Percentiles rank a stretch among this genome's conserved stretches.
These are phyloP conservation scores for Salpingus planirostris DNA, from an alignment of 2,888 invertebrate genomes.

Conservation along the genomic window DNA sequence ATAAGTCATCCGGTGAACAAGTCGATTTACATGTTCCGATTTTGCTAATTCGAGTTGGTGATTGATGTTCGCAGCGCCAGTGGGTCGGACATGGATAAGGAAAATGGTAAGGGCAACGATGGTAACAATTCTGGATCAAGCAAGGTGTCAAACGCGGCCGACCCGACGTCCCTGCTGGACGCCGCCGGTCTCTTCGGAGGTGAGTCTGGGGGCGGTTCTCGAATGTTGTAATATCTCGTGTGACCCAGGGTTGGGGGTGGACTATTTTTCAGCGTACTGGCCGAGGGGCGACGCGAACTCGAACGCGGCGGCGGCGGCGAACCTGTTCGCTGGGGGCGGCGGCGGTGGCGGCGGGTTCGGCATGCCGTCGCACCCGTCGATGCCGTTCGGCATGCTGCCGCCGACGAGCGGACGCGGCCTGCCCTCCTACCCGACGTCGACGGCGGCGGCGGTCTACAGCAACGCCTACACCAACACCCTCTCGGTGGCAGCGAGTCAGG, in stretches of 20 bases:
- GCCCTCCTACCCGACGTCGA: conserved; percentile 38
- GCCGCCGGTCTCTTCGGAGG: conserved; percentile 53
- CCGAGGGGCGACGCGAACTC: conserved; percentile 53
- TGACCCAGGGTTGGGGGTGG: background rate
- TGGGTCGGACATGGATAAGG: conserved; percentile 64
- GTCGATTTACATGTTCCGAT: no score
- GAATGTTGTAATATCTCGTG: no score
- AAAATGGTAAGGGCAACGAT: conserved; percentile 60
- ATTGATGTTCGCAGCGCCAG: conserved; percentile 19
- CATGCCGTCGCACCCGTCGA: conserved; percentile 36
- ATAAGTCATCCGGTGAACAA: conserved; percentile 1
- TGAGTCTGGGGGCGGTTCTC: conserved; percentile 17
- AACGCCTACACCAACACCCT: conserved; percentile 58
- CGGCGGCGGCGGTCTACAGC: conserved; percentile 38
- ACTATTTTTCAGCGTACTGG: conserved; percentile 61
- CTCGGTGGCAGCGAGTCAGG: conserved; percentile 78
- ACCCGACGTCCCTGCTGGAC: conserved; percentile 67
- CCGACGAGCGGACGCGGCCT: conserved; percentile 24
- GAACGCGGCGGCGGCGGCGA: conserved; percentile 44
- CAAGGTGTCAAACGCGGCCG: conserved; percentile 39
- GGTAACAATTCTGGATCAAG: conserved; percentile 47
- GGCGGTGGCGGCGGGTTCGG: conserved; percentile 42
- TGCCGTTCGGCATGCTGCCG: conserved; percentile 38
- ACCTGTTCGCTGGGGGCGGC: conserved; percentile 42
- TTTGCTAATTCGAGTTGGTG: no score